Evolutionary conservation across 35 echinoderm and acorn worm species (phyloP), one percentile per base, ranked within the genome.

Genomic region (Apostichopus californicus): DNA sequence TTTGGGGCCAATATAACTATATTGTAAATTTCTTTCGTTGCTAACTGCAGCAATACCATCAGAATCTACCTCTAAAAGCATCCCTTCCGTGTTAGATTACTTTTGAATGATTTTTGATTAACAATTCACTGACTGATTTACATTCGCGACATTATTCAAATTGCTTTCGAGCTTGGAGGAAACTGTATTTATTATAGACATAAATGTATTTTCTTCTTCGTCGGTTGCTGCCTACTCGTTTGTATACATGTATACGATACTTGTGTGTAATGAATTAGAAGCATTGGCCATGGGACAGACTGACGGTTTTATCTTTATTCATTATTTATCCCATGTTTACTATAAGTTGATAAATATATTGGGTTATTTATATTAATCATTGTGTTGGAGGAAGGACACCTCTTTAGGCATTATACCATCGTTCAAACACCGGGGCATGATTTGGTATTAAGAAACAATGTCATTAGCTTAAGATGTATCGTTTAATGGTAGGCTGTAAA

Each of bases 51-150:
- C 15, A 75, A 75, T 75, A 75, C 6, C 34, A 46, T 46, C 71
- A 75, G 71, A 18, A 18, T 61, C 58, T 18, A 18, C n/a, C 6
- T 75, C 71, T n/a, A 18, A 75, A 75, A 13, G 71, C n/a, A 61
- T 61, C 7, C 17, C 20, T 75, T 75, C 18, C 17, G 21, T 75
- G 21, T 75, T 75, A 75, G 21, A 22, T 75, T 75, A 20, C 71
- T 75, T 75, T 75, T 75, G 17, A 75, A 75, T 75, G 71, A 75
- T 20, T 18, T 75, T 75, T 75, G 71, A 75, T 75, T 75, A 75
- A 75, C 71, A 75, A 75, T 75, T 75, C 20, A 4, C 71, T 18
- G 71, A 75, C 14, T 75, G 71, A 75, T 75, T 75, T 75, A 75
- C 17, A 75, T 75, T 75, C 71, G 21, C 15, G 15, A 75, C 71